Percentiles rank a stretch among this genome's conserved stretches.
These are phyloP conservation scores for Drosophila truncata DNA, from an alignment of 1,140 invertebrate genomes.

Conservation along the genomic window DNA sequence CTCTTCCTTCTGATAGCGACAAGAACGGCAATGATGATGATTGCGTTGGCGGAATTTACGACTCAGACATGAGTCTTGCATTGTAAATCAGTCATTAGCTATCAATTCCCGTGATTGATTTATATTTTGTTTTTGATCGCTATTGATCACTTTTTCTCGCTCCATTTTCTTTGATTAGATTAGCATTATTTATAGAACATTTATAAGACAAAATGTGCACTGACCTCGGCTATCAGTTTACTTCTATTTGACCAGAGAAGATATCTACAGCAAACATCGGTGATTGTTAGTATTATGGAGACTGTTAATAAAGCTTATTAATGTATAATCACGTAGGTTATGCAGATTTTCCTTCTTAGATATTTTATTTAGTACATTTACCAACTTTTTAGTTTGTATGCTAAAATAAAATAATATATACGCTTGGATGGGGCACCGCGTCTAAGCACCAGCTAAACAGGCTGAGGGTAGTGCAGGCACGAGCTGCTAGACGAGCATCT, in stretches of 20 bases:
- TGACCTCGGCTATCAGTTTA: slow-evolving; percentile 30
- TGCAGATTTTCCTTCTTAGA: no score
- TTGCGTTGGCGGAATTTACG: slow-evolving; percentile 34
- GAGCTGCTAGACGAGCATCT: no score
- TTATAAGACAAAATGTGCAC: slow-evolving; percentile 21
- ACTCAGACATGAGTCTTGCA: slow-evolving; percentile 22
- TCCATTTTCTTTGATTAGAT: slow-evolving; percentile 61
- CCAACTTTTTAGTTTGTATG: no score
- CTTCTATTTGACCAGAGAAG: slow-evolving; percentile 14
- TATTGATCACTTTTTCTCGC: slow-evolving; percentile 56
- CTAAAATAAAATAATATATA: no score
- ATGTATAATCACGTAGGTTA: no score
- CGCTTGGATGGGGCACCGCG: no score
- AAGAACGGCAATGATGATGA: background rate
- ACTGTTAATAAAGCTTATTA: no score
- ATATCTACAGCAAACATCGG: background rate
- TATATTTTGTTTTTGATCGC: slow-evolving; percentile 61
- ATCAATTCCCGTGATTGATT: slow-evolving; percentile 74
- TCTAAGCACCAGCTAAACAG: no score
- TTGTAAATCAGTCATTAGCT: slow-evolving; percentile 72
- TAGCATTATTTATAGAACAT: slow-evolving; percentile 60
- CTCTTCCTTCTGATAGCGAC: slow-evolving; percentile 33
- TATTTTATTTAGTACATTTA: no score
- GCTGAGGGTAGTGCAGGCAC: no score
- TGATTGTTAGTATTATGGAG: background rate